Conservation (phyloP, 1,140 invertebrate species). For the Eulimnadia texana region DNA sequence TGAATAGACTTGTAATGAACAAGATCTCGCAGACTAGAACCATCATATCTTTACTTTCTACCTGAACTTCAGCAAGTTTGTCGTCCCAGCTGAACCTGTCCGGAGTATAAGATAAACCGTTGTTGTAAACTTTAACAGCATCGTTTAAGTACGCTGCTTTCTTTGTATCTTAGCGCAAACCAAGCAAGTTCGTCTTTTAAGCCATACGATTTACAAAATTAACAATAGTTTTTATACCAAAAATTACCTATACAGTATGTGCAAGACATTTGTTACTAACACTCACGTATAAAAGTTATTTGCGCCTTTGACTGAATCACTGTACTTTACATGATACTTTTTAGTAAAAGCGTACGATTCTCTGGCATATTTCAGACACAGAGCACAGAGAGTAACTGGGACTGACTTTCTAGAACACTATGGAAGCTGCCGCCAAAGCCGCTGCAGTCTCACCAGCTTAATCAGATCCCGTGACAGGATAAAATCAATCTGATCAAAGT, state of each 20-base stretch:
- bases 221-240: not conserved
- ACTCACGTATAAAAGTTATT: constrained; percentile 27
- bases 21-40: not conserved
- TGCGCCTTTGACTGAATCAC: constrained; percentile 26
- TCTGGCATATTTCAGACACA: constrained; percentile 24
- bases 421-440: constrained; percentile 33
- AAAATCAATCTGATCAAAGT: not conserved
- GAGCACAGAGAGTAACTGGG: constrained; percentile 21
- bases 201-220: constrained; percentile 21
- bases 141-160: constrained; percentile 5
- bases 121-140: not conserved
- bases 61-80: constrained; percentile 9
- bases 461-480: constrained; percentile 37
- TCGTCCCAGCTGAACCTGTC: constrained; percentile 5
- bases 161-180: constrained; percentile 26
- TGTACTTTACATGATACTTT: constrained; percentile 27
- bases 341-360: constrained; percentile 31
- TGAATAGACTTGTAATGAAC: no score
- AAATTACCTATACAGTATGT: no score
- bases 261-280: not conserved
- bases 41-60: no score
- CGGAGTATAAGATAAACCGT: not conserved
- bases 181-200: constrained; percentile 27
- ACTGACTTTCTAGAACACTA: constrained; percentile 26
- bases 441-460: constrained; percentile 45